Conservation (phyloP, 1,140 invertebrate species). For the Saccostrea glomerata region DNA sequence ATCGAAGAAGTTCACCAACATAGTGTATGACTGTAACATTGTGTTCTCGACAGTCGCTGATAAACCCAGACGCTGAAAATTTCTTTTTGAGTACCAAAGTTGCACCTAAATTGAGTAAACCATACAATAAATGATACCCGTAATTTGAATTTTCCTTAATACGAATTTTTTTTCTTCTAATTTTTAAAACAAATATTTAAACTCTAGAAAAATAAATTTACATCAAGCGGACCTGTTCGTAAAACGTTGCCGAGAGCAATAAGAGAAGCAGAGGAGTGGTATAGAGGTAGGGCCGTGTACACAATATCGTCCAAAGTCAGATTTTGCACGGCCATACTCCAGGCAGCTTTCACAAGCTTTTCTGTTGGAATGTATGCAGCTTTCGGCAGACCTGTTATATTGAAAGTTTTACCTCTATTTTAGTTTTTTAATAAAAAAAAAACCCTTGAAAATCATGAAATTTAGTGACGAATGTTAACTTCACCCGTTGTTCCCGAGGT, state of each 20-base stretch:
- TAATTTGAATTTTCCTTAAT: too few relatives aligned
- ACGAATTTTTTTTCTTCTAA: too few relatives aligned
- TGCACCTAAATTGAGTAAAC: constrained; percentile 49
- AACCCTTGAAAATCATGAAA: not conserved
- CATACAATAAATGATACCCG: too few relatives aligned
- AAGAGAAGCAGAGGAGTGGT: constrained; percentile 60
- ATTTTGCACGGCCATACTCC: constrained; percentile 2
- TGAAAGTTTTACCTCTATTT: not conserved
- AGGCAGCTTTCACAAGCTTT: constrained; percentile 35
- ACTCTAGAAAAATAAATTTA: too few relatives aligned
- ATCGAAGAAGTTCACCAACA: constrained; percentile 66
- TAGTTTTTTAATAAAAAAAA: not conserved
- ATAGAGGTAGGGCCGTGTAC: constrained; percentile 64
- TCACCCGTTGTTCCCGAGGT: constrained; percentile 52
- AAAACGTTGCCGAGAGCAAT: constrained; percentile 57
- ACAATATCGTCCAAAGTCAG: constrained; percentile 56
- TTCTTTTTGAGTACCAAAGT: constrained; percentile 62
- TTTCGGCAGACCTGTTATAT: constrained; percentile 45
- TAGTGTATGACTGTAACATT: constrained; percentile 65
- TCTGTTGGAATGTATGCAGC: constrained; percentile 45
- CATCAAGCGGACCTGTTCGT: constrained; percentile 51
- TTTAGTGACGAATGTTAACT: not conserved
- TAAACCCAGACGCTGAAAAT: constrained; percentile 64
- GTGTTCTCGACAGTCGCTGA: constrained; percentile 61
- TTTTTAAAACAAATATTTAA: too few relatives aligned